A percentile compares a stretch with the other conserved stretches of the same genome.
phyloP scores from a whole-genome alignment of 2,113 vertebrate genomes.

The Pandion haliaetus region DNA sequence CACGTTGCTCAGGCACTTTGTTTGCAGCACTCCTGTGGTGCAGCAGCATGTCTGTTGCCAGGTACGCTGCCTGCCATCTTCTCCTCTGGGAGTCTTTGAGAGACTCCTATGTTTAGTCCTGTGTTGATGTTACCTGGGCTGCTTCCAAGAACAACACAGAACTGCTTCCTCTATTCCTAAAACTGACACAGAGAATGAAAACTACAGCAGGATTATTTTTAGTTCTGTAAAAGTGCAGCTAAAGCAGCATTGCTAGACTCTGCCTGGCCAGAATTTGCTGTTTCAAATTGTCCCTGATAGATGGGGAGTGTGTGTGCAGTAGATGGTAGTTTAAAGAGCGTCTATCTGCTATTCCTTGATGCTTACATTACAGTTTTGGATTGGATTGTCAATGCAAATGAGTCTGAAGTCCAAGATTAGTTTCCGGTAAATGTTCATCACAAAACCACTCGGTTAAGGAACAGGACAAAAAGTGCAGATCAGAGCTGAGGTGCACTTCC shows the following conservation, averaged over 20 bases:
- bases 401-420: background rate
- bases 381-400: background rate
- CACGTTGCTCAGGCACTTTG: background rate
- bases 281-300: background rate
- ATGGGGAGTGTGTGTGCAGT: background rate
- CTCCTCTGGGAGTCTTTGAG: constrained; percentile 23
- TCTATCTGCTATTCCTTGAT: background rate
- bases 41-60: background rate
- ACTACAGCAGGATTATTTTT: constrained; percentile 63
- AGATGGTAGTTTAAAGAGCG: background rate
- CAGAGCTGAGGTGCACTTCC: background rate
- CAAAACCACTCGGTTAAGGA: background rate
- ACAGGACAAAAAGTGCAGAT: background rate
- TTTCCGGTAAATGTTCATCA: background rate
- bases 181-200: constrained; percentile 34
- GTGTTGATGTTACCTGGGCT: constrained; percentile 54
- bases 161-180: constrained; percentile 44
- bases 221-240: constrained; percentile 23
- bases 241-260: background rate
- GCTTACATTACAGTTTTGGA: background rate
- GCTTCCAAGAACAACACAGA: constrained; percentile 34
- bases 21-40: background rate
- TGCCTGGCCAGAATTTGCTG: background rate
- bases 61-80: background rate
- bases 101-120: constrained; percentile 6